phyloP scores from a whole-genome alignment of 2,797 vertebrate genomes.

The Pipistrellus nathusii region DNA sequence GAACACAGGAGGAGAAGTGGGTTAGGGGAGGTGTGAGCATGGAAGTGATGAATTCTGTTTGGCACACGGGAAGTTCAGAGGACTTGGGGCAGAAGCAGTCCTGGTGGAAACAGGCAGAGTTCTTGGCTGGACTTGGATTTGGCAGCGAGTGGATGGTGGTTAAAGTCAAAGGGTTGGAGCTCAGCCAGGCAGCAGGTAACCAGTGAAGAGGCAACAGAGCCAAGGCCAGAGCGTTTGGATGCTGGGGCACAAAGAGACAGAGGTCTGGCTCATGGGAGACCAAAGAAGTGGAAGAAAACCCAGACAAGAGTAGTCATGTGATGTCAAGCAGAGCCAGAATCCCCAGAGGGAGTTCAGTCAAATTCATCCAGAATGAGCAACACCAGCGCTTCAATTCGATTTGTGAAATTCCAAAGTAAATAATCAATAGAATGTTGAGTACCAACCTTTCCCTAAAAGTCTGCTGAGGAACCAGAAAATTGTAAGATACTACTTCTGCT shows the following conservation, averaged over 20 bases:
- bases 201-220: background rate
- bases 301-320: background rate
- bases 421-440: background rate
- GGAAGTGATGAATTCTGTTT: background rate
- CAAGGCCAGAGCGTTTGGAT: background rate
- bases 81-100: background rate
- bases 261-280: background rate
- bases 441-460: background rate
- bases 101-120: background rate
- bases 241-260: background rate
- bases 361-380: background rate
- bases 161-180: background rate
- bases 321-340: background rate
- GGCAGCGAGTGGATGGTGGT: background rate
- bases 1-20: background rate
- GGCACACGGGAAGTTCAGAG: background rate
- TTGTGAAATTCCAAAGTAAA: background rate
- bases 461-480: background rate
- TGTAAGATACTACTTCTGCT: background rate
- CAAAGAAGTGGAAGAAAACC: background rate
- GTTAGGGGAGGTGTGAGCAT: background rate
- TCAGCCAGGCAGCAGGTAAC: background rate
- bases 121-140: background rate
- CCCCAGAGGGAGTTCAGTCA: background rate
- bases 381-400: slow-evolving; percentile 31